Evolutionary conservation across 2,888 invertebrate species (phyloP).

Genomic region (Patella pellucida): DNA sequence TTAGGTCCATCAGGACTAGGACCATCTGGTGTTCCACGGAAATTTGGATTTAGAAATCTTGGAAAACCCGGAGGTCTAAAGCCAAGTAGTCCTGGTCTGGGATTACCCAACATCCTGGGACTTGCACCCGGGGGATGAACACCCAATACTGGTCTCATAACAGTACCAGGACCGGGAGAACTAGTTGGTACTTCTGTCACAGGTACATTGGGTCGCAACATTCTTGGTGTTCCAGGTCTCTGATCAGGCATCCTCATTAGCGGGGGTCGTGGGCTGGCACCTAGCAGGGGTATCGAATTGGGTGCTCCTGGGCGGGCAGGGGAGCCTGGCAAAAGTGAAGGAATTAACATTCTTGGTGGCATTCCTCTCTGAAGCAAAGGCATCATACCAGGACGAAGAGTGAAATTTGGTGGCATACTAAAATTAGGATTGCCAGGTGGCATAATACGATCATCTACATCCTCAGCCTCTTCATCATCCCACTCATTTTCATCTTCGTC

Average conservation of each 20-base stretch:
- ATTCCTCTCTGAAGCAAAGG: conserved; percentile 14
- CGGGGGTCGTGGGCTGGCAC: conserved; percentile 27
- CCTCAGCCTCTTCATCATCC: conserved; percentile 17
- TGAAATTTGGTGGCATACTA: conserved; percentile 14
- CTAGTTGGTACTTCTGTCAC: conserved; percentile 30
- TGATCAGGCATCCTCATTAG: conserved; percentile 15
- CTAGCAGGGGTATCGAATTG: conserved; percentile 21
- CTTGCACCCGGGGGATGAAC: conserved; percentile 16
- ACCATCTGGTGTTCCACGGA: conserved; percentile 21
- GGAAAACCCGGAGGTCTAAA: conserved; percentile 29
- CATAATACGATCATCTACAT: conserved; percentile 20
- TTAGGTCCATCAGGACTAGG: conserved; percentile 21
- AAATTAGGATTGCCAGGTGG: neutral
- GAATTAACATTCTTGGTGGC: conserved; percentile 10
- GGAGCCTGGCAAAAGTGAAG: conserved; percentile 21
- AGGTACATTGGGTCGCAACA: conserved; percentile 16
- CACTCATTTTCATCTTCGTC: conserved; percentile 25
- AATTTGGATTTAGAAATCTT: conserved; percentile 19
- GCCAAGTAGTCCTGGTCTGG: conserved; percentile 35
- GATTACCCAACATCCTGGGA: conserved; percentile 27
- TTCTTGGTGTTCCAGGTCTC: neutral
- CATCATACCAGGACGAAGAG: conserved; percentile 10
- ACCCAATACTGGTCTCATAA: conserved; percentile 32
- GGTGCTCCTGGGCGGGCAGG: conserved; percentile 26
- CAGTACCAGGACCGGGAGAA: conserved; percentile 32